Conservation (phyloP, 2,888 invertebrate species). For the Ennomos quercinarius region DNA sequence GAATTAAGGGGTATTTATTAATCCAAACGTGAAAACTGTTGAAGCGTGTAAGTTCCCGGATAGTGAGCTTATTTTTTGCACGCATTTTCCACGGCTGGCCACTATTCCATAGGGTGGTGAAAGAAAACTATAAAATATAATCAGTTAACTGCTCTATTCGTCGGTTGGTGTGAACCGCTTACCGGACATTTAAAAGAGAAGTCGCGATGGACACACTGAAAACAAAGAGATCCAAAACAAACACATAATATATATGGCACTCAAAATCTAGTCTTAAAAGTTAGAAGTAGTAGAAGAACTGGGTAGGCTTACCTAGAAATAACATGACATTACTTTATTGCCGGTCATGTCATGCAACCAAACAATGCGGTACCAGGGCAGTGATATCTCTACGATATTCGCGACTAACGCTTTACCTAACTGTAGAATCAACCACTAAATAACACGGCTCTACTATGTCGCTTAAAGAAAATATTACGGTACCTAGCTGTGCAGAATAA, state of each 20-base stretch:
- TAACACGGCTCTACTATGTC: conserved; percentile 11
- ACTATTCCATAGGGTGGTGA: conserved; percentile 48
- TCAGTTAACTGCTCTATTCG: conserved; percentile 35
- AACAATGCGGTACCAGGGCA: conserved; percentile 35
- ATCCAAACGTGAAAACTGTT: too few relatives aligned
- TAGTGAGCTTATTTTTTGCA: conserved; percentile 53
- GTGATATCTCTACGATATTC: conserved; percentile 45
- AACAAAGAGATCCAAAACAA: too few relatives aligned
- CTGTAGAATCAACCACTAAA: conserved; percentile 32
- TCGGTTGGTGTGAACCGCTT: not conserved
- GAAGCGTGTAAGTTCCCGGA: conserved; percentile 23
- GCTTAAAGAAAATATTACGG: conserved; percentile 9
- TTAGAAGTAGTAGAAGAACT: too few relatives aligned
- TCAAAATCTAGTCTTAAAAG: too few relatives aligned
- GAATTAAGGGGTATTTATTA: too few relatives aligned
- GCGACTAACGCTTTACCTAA: conserved; percentile 52
- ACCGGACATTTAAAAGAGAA: too few relatives aligned
- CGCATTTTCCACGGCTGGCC: conserved; percentile 47
- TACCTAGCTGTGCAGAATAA: not conserved
- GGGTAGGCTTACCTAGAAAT: too few relatives aligned
- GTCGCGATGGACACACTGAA: too few relatives aligned
- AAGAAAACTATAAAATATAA: conserved; percentile 60
- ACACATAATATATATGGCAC: too few relatives aligned
- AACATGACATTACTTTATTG: conserved; percentile 4
- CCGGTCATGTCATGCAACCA: conserved; percentile 43